Conservation (phyloP, 2,888 invertebrate genomes). For the Perithous albicinctus region DNA sequence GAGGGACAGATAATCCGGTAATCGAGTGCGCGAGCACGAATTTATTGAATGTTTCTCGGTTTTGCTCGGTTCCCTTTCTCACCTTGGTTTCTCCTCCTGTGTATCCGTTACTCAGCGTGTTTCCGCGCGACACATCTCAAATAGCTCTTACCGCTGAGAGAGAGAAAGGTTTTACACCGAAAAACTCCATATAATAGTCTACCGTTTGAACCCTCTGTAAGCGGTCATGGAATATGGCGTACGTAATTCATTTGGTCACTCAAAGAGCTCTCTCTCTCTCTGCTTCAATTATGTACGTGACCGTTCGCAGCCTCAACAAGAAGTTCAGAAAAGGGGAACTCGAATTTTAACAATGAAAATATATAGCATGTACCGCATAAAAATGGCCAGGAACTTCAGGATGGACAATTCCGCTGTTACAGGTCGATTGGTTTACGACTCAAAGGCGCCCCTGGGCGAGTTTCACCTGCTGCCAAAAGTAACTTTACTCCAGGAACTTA, state of each 20-base stretch:
- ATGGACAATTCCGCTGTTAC: neutral
- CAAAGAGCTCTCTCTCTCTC: neutral
- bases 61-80: conserved; percentile 45
- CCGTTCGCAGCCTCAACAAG: conserved; percentile 3
- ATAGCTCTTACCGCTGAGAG: neutral
- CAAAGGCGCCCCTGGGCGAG: neutral
- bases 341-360: conserved; percentile 40
- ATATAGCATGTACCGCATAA: neutral
- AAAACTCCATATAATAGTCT: conserved; percentile 56
- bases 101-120: neutral
- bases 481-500: neutral
- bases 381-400: neutral
- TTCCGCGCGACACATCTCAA: conserved; percentile 9
- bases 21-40: conserved; percentile 72
- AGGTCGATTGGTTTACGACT: conserved; percentile 23
- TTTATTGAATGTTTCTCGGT: conserved; percentile 62
- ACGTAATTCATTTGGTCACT: conserved; percentile 48
- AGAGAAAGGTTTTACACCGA: conserved; percentile 15
- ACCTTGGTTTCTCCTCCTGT: conserved; percentile 1
- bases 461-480: conserved; percentile 12
- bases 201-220: conserved; percentile 42
- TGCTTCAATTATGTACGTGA: conserved; percentile 41
- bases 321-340: neutral
- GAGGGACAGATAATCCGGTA: conserved; percentile 71
- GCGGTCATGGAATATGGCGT: conserved; percentile 3